These are phyloP conservation scores for Aphrophora alni DNA, from an alignment of 2,888 invertebrate genomes.

Conservation along the genomic window DNA sequence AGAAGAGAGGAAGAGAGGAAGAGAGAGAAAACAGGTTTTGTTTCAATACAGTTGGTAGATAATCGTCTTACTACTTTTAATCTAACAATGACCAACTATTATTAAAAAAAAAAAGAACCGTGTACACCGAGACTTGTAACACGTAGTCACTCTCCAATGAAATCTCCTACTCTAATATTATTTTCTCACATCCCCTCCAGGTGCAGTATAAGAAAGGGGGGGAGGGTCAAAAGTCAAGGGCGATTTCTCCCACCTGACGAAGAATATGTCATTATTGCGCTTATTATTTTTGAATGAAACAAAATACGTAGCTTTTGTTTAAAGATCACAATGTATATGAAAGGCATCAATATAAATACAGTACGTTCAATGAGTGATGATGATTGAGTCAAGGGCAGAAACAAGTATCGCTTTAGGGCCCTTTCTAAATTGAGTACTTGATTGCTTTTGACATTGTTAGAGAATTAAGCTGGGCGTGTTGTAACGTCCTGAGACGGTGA, in stretches of 20 bases:
- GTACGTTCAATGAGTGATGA: background rate
- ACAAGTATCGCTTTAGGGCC: background rate
- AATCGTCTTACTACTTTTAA: background rate
- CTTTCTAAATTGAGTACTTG: too few relatives aligned
- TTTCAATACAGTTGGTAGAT: background rate
- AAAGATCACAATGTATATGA: background rate
- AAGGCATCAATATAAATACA: too few relatives aligned
- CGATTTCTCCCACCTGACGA: background rate
- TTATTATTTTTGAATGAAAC: conserved; percentile 4
- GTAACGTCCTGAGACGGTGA: too few relatives aligned
- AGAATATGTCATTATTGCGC: background rate
- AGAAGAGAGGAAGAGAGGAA: too few relatives aligned
- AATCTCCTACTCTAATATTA: background rate
- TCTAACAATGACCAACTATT: background rate
- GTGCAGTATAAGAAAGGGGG: background rate
- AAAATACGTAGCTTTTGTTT: background rate
- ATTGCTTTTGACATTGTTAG: too few relatives aligned
- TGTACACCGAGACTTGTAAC: background rate
- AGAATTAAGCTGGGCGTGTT: too few relatives aligned
- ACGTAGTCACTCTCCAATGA: background rate
- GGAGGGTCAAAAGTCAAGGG: background rate
- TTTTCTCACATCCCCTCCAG: background rate
- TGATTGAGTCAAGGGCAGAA: background rate
- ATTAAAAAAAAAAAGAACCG: background rate
- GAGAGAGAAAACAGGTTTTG: background rate